Evolutionary conservation across 2,797 vertebrate genomes (phyloP).

Genomic region (Falco naumanni): DNA sequence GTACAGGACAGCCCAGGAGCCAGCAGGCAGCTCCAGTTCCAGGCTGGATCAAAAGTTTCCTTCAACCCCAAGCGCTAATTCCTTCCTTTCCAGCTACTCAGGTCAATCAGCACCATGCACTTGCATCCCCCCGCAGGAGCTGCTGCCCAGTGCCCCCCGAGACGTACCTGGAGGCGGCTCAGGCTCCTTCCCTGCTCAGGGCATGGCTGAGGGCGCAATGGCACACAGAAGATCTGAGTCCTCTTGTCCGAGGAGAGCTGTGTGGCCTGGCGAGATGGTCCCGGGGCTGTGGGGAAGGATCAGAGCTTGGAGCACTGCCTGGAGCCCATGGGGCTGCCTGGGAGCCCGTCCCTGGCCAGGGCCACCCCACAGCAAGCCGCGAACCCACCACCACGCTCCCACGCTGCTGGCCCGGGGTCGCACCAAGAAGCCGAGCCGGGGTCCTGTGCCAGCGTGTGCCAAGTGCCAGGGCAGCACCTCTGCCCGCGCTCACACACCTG

Average conservation of each 20-base stretch:
- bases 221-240: not conserved
- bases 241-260: rapidly evolving
- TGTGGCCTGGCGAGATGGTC: rapidly evolving
- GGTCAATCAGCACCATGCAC: rapidly evolving
- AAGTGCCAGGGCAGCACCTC: not conserved
- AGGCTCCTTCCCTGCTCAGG: not conserved
- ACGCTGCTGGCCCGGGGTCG: rapidly evolving
- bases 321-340: rapidly evolving
- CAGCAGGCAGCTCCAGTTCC: not conserved
- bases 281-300: not conserved
- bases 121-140: rapidly evolving
- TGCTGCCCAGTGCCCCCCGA: rapidly evolving
- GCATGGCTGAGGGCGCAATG: not conserved
- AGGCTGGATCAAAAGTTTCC: not conserved
- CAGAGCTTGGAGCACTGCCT: not conserved
- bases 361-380: rapidly evolving
- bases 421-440: not conserved
- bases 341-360: not conserved
- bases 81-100: not conserved
- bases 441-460: not conserved
- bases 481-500: not conserved
- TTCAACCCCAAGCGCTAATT: not conserved
- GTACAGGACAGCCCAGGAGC: not conserved
- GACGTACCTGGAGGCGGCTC: conserved; percentile 23
- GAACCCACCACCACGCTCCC: rapidly evolving